Evolutionary conservation across 2,888 invertebrate species (phyloP).

Genomic region (Labia minor): DNA sequence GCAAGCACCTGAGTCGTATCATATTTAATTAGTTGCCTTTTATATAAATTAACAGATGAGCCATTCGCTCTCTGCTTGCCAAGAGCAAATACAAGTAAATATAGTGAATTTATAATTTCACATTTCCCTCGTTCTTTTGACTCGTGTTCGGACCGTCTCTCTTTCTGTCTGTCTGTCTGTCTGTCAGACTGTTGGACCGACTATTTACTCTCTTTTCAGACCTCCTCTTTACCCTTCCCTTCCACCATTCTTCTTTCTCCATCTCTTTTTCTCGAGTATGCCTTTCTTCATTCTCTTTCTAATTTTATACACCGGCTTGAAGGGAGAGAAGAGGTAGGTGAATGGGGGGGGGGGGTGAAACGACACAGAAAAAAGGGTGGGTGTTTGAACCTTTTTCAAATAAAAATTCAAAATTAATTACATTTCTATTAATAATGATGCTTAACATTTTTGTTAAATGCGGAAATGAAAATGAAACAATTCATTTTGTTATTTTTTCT

Average conservation of each 20-base stretch:
- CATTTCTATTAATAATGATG: too few species aligned
- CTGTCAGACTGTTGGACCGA: not conserved
- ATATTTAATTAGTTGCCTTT: conserved; percentile 13
- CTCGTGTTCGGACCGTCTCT: not conserved
- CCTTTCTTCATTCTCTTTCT: too few species aligned
- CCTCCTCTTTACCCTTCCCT: not conserved
- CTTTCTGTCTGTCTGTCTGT: not conserved
- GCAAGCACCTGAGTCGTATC: conserved; percentile 13
- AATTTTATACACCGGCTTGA: too few species aligned
- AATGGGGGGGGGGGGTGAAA: too few species aligned
- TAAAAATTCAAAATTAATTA: too few species aligned
- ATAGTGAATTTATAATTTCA: conserved; percentile 13
- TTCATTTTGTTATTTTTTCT: too few species aligned
- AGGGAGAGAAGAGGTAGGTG: too few species aligned
- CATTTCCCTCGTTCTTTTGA: not conserved
- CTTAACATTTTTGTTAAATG: too few species aligned
- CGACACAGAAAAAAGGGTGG: too few species aligned
- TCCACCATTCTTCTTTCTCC: not conserved
- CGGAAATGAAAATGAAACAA: too few species aligned
- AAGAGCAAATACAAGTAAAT: conserved; percentile 3
- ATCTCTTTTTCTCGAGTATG: too few species aligned
- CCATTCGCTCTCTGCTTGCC: conserved; percentile 13
- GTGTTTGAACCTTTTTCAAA: too few species aligned
- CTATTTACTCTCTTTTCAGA: conserved; percentile 5
- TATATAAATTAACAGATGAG: conserved; percentile 1